phyloP scores from a whole-genome alignment of 2,113 vertebrate species.

The Cacatua alba region DNA sequence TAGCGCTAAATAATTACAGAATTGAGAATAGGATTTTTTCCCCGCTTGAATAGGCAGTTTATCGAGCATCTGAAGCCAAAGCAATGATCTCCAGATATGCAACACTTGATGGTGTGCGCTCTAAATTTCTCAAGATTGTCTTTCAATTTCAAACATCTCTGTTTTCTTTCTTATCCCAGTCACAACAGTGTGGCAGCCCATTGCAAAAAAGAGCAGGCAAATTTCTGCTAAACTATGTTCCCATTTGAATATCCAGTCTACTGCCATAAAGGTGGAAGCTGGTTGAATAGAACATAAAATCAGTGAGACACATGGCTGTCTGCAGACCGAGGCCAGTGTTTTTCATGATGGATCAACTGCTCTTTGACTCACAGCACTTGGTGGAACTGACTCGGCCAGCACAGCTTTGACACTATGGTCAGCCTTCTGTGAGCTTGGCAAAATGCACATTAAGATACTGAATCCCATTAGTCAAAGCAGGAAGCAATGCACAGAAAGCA shows the following conservation, averaged over 20 bases:
- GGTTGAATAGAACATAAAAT: not conserved
- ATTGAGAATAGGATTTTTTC: not conserved
- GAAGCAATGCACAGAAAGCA: not conserved
- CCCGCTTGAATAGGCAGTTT: not conserved
- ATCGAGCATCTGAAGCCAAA: not conserved
- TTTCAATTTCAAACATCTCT: not conserved
- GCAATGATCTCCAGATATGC: not conserved
- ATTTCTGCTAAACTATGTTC: not conserved
- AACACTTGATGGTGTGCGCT: not conserved
- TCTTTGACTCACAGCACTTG: not conserved
- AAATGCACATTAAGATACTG: slow-evolving; percentile 21
- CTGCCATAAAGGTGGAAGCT: not conserved
- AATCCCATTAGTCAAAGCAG: slow-evolving; percentile 15
- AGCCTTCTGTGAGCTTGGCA: slow-evolving; percentile 34
- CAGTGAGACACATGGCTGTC: not conserved
- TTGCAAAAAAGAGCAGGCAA: not conserved
- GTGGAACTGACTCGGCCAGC: not conserved
- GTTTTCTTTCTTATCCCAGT: not conserved
- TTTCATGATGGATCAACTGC: not conserved
- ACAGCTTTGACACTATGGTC: not conserved
- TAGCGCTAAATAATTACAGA: slow-evolving; percentile 17
- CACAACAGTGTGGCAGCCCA: not conserved
- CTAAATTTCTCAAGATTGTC: not conserved
- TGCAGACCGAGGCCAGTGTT: slow-evolving; percentile 7
- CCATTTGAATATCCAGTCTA: not conserved